These are phyloP conservation scores for Leptodactylus fallax DNA, from an alignment of 2,797 vertebrate genomes.

Conservation along the genomic window DNA sequence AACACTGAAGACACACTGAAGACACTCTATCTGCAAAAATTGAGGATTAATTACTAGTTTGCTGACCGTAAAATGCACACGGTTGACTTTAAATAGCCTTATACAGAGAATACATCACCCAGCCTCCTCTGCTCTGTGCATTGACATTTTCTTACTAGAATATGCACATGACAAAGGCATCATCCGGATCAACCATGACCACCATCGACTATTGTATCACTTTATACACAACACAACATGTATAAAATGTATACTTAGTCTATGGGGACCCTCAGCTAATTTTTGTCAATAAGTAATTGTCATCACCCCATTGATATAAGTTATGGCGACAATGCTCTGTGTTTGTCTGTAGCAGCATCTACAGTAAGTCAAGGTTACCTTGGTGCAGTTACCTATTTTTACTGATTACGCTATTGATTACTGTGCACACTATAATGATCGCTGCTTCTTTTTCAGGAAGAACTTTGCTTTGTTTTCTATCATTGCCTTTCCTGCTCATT, in stretches of 20 bases:
- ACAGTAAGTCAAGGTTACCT: conserved; percentile 58
- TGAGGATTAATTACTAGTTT: too few species aligned
- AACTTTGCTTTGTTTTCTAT: conserved; percentile 41
- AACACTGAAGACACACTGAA: too few species aligned
- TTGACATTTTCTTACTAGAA: neutral
- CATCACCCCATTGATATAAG: neutral
- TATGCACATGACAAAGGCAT: neutral
- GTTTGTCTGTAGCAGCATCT: conserved; percentile 14
- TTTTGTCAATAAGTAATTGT: neutral
- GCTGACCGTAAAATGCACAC: too few species aligned
- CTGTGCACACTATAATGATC: conserved; percentile 44
- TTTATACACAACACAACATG: neutral
- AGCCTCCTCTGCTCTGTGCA: too few species aligned
- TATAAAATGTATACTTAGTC: neutral
- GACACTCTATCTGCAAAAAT: too few species aligned
- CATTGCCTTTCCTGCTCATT: conserved; percentile 25
- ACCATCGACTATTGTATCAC: neutral
- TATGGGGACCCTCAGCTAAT: neutral
- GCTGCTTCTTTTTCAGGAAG: conserved; percentile 47
- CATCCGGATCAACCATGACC: neutral
- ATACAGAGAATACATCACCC: too few species aligned
- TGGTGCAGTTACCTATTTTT: conserved; percentile 50
- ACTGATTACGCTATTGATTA: conserved; percentile 61
- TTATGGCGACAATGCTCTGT: neutral
- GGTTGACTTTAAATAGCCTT: too few species aligned